Evolutionary conservation across 1,140 invertebrate species (phyloP).

Genomic region (Pogonomyrmex californicus): DNA sequence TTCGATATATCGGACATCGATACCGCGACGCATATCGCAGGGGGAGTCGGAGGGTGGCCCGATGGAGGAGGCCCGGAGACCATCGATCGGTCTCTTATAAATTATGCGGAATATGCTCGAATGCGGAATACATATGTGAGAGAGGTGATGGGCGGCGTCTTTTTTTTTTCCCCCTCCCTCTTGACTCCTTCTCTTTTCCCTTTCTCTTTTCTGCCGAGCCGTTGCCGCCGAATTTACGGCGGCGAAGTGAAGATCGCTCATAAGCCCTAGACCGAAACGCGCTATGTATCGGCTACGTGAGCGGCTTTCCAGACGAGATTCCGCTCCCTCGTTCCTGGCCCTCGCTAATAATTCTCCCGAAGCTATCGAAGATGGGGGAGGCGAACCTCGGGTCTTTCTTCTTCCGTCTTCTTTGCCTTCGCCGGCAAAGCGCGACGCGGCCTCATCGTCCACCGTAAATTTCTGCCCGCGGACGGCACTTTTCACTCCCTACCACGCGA

Average conservation of each 20-base stretch:
- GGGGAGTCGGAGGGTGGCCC: neutral
- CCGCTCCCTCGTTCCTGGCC: no score
- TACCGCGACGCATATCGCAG: slow-evolving; percentile 42
- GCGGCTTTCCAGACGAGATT: neutral
- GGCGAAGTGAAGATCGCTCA: slow-evolving; percentile 32
- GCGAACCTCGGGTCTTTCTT: neutral
- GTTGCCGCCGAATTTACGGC: slow-evolving; percentile 18
- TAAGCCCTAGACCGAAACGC: slow-evolving; percentile 7
- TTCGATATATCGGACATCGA: slow-evolving; percentile 56
- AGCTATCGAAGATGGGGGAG: neutral
- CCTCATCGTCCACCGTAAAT: slow-evolving; percentile 55
- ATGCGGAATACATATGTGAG: neutral
- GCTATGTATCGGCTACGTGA: slow-evolving; percentile 49
- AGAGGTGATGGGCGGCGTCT: neutral
- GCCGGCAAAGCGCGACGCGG: slow-evolving; percentile 10
- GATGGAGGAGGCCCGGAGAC: neutral
- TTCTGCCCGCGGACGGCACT: slow-evolving; percentile 43
- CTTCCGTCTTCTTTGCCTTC: neutral
- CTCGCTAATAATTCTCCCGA: slow-evolving; percentile 39
- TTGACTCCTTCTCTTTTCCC: no score
- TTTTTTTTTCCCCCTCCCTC: neutral
- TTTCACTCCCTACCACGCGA: slow-evolving; percentile 24
- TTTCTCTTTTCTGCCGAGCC: neutral
- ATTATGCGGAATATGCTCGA: slow-evolving; percentile 44
- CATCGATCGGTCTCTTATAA: slow-evolving; percentile 42